Evolutionary conservation across 1,140 invertebrate genomes (phyloP).

Genomic region (Pogonomyrmex californicus): DNA sequence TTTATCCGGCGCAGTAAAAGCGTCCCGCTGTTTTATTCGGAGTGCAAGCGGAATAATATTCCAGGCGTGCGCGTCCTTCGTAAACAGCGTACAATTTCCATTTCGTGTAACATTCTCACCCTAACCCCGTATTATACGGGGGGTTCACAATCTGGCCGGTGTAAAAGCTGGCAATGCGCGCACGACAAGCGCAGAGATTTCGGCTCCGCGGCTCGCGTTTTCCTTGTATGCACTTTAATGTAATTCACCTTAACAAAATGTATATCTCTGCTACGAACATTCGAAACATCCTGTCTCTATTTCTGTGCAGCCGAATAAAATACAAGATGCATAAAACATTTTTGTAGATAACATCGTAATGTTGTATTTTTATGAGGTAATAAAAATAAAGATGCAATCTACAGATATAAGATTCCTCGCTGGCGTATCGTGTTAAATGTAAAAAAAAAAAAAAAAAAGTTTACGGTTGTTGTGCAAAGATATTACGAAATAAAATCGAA

Average conservation of each 20-base stretch:
- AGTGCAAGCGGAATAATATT: slow-evolving; percentile 71
- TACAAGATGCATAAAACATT: slow-evolving; percentile 11
- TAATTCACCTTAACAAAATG: slow-evolving; percentile 55
- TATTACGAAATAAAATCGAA: neutral
- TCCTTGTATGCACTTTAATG: slow-evolving; percentile 56
- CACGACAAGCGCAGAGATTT: slow-evolving; percentile 60
- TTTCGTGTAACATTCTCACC: slow-evolving; percentile 69
- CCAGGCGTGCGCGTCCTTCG: slow-evolving; percentile 70
- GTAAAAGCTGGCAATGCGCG: slow-evolving; percentile 55
- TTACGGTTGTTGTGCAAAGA: neutral
- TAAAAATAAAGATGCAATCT: neutral
- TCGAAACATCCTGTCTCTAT: slow-evolving; percentile 3
- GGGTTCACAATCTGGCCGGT: slow-evolving; percentile 55
- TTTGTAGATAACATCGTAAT: neutral
- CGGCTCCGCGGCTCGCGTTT: slow-evolving; percentile 27
- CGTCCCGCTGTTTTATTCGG: slow-evolving; percentile 73
- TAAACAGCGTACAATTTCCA: slow-evolving; percentile 74
- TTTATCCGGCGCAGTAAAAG: slow-evolving; percentile 74
- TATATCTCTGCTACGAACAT: slow-evolving; percentile 44
- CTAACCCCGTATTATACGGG: slow-evolving; percentile 61
- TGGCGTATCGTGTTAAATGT: neutral
- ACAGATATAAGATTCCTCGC: neutral
- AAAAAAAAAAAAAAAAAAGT: too few relatives aligned
- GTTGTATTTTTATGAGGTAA: neutral
- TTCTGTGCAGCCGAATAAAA: slow-evolving; percentile 6